Conservation (phyloP, 2,797 vertebrate genomes). For the Halcyon smyrnensis region DNA sequence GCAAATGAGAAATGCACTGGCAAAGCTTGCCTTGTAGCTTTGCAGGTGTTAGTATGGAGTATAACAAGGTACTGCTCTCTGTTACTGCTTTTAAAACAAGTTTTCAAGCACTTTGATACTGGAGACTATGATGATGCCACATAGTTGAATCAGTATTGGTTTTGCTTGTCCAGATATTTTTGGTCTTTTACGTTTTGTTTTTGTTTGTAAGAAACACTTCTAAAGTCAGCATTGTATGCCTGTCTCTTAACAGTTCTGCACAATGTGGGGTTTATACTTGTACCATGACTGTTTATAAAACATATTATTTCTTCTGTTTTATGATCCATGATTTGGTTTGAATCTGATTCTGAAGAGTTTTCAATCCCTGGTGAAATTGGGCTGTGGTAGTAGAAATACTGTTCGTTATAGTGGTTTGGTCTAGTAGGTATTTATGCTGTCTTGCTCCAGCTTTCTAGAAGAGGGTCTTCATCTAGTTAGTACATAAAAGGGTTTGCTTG, state of each 20-base stretch:
- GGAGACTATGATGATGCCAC: neutral
- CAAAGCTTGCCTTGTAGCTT: neutral
- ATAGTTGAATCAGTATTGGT: neutral
- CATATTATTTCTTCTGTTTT: neutral
- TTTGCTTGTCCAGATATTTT: neutral
- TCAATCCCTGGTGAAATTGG: neutral
- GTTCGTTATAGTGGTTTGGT: neutral
- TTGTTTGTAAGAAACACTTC: neutral
- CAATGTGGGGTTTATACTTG: neutral
- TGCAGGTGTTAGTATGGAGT: neutral
- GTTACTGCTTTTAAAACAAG: neutral
- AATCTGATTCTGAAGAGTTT: neutral
- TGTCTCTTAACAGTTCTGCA: neutral
- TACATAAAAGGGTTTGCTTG: neutral
- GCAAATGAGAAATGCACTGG: neutral
- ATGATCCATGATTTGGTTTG: neutral
- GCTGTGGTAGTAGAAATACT: neutral
- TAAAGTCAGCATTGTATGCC: neutral
- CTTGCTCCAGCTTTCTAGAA: neutral
- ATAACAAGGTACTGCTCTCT: neutral
- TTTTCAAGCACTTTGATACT: neutral
- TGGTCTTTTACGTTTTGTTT: neutral
- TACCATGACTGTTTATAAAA: neutral
- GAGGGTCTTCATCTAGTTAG: neutral
- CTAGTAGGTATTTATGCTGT: neutral